Conservation (phyloP, 2,797 vertebrate species). For the Botia almorhae region DNA sequence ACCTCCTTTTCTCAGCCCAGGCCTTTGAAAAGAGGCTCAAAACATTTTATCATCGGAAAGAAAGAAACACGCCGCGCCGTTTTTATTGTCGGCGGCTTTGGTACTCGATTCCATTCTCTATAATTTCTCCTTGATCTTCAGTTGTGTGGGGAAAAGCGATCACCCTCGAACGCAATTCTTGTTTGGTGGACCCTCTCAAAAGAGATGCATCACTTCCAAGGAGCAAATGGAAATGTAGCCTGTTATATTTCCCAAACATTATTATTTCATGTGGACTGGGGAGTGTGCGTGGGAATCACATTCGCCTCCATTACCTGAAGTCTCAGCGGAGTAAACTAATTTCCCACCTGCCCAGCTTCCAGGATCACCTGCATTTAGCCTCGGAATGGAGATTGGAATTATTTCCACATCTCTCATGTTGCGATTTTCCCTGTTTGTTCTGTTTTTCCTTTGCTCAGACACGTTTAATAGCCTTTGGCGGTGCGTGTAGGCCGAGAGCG, state of each 20-base stretch:
- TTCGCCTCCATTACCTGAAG: constrained; percentile 59
- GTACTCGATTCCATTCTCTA: neutral
- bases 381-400: constrained; percentile 63
- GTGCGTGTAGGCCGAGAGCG: neutral
- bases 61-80: too few species aligned
- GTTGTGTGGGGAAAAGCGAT: constrained; percentile 3
- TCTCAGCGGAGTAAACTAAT: constrained; percentile 63
- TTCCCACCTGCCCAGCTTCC: constrained; percentile 56
- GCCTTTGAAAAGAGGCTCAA: neutral
- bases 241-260: constrained; percentile 61
- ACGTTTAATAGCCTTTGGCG: constrained; percentile 58
- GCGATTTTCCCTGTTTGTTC: constrained; percentile 51
- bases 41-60: neutral
- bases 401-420: constrained; percentile 71
- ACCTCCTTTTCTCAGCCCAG: neutral
- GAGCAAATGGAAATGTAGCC: constrained; percentile 48
- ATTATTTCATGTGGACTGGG: constrained; percentile 57
- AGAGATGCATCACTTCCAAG: constrained; percentile 52
- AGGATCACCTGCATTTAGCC: constrained; percentile 58
- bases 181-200: constrained; percentile 46
- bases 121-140: constrained; percentile 21
- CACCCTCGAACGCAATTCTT: constrained; percentile 6
- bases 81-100: neutral
- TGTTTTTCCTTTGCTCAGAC: constrained; percentile 59
- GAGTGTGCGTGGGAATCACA: constrained; percentile 58